A percentile compares a stretch with the other conserved stretches of the same genome.
Conservation (phyloP, 1,140 invertebrate species). For the Macrobrachium nipponense region DNA sequence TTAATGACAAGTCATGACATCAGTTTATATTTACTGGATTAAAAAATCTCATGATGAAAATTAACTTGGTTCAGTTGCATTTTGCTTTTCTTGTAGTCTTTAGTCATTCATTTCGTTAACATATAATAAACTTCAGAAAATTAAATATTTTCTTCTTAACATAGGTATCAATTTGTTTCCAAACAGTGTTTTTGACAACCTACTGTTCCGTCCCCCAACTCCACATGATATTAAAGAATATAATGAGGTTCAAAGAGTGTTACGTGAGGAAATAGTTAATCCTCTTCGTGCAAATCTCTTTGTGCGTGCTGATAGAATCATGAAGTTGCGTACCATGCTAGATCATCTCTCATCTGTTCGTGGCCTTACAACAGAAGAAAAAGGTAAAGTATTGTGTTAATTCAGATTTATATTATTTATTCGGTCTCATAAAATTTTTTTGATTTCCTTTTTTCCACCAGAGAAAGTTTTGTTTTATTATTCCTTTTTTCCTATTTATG, state of each 20-base stretch:
- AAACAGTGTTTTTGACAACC: conserved; percentile 86
- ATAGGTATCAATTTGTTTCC: too few relatives aligned
- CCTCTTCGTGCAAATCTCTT: conserved; percentile 89
- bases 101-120: neutral
- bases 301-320: conserved; percentile 93
- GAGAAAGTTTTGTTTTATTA: too few relatives aligned
- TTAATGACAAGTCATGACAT: neutral
- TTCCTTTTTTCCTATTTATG: neutral
- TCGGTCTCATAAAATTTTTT: too few relatives aligned
- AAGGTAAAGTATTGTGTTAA: conserved; percentile 73
- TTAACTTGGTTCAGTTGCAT: too few relatives aligned
- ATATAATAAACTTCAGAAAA: too few relatives aligned
- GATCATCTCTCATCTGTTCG: conserved; percentile 89
- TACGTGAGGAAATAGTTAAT: conserved; percentile 96
- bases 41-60: too few relatives aligned
- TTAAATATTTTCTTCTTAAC: too few relatives aligned
- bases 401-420: conserved; percentile 34
- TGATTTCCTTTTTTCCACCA: too few relatives aligned
- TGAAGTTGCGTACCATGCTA: conserved; percentile 89
- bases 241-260: conserved; percentile 86
- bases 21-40: neutral
- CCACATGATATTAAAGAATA: conserved; percentile 85
- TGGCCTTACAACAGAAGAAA: conserved; percentile 90
- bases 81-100: neutral
- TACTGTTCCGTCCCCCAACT: conserved; percentile 81